Conservation (phyloP, 2,797 vertebrate genomes). For the Melanotaenia pygmaea region DNA sequence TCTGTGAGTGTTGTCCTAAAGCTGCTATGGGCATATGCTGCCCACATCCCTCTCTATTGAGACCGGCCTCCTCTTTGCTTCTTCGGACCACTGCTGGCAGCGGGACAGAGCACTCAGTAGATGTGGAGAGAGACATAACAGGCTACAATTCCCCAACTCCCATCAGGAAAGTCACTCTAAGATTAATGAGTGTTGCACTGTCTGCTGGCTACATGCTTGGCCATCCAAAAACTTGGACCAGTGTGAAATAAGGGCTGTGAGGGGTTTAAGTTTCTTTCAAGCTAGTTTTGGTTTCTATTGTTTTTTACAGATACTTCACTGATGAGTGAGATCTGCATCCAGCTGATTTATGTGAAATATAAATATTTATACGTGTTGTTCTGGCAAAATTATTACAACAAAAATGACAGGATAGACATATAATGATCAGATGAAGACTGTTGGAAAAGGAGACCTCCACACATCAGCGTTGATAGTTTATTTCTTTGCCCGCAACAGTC, state of each 20-base stretch:
- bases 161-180: slow-evolving; percentile 68
- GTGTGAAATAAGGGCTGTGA: slow-evolving; percentile 19
- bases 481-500: slow-evolving; percentile 32
- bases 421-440: slow-evolving; percentile 45
- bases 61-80: slow-evolving; percentile 52
- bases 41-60: slow-evolving; percentile 55
- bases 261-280: slow-evolving; percentile 15
- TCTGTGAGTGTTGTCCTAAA: slow-evolving; percentile 57
- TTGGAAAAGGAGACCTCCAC: slow-evolving; percentile 18
- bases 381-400: slow-evolving; percentile 9
- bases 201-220: slow-evolving; percentile 58
- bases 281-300: neutral
- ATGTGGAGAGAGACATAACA: slow-evolving; percentile 69
- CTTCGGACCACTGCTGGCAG: slow-evolving; percentile 65
- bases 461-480: slow-evolving; percentile 33
- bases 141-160: slow-evolving; percentile 66
- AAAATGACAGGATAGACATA: slow-evolving; percentile 11
- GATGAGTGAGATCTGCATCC: slow-evolving; percentile 7
- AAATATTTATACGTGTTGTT: slow-evolving; percentile 2
- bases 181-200: slow-evolving; percentile 72
- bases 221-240: slow-evolving; percentile 51
- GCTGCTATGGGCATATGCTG: slow-evolving; percentile 57
- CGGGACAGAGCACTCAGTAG: slow-evolving; percentile 53
- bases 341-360: slow-evolving; percentile 33
- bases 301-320: slow-evolving; percentile 7